Conservation (phyloP, 2,888 invertebrate genomes). For the Chrysomela aeneicollis region DNA sequence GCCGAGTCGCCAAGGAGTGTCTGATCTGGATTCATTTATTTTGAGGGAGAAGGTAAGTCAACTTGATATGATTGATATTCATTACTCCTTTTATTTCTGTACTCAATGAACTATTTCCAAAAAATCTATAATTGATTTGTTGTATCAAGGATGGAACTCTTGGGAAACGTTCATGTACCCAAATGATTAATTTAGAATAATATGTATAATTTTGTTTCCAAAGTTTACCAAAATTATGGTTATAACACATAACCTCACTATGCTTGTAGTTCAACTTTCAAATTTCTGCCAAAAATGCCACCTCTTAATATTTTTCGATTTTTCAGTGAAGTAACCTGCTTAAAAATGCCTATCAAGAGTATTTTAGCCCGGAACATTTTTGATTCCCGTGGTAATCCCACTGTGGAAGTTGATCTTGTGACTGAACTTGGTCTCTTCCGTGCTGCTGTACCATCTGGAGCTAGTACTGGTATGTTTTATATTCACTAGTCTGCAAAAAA, state of each 20-base stretch:
- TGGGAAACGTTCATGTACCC: neutral
- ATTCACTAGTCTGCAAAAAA: neutral
- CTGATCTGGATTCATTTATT: neutral
- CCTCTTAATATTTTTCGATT: neutral
- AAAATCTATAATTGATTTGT: neutral
- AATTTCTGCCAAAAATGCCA: constrained; percentile 15
- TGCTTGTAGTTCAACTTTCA: constrained; percentile 1
- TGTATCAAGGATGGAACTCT: neutral
- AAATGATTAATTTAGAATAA: too few species aligned
- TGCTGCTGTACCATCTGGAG: constrained; percentile 98
- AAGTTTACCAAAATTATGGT: too few species aligned
- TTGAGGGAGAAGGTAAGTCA: neutral
- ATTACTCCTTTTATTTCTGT: neutral
- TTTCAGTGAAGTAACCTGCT: constrained; percentile 8
- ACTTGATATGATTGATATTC: neutral
- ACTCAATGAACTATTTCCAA: neutral
- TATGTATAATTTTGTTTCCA: too few species aligned
- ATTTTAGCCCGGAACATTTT: constrained; percentile 97
- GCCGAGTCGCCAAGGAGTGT: neutral
- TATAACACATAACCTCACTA: neutral
- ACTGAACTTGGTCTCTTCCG: constrained; percentile 86
- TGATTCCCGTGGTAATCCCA: constrained; percentile 99
- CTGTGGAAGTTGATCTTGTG: constrained; percentile 91
- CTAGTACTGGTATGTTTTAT: constrained; percentile 81
- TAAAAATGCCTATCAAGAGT: constrained; percentile 85